A percentile compares a stretch with the other conserved stretches of the same genome.
Conservation (phyloP, 30 jellyfish, hydroid and myxozoan genomes). For the Thelohanellus kitauei region DNA sequence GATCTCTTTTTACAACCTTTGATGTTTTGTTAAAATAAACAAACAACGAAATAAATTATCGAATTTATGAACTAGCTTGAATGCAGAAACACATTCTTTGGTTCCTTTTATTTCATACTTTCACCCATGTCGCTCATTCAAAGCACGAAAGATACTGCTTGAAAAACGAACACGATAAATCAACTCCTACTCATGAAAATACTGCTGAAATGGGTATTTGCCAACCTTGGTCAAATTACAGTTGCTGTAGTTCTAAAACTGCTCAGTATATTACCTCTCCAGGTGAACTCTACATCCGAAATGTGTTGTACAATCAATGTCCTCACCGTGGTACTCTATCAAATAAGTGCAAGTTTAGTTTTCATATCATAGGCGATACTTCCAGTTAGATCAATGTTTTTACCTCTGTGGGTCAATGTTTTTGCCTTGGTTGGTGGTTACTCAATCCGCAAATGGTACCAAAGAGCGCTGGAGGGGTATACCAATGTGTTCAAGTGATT, state of each 20-base stretch:
- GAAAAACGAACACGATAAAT: no score
- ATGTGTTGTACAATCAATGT: conserved; percentile 47
- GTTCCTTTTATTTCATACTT: no score
- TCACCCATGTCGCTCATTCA: no score
- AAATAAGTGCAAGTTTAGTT: conserved; percentile 26
- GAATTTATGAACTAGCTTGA: no score
- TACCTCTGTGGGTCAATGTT: conserved; percentile 59
- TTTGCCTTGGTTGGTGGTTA: conserved; percentile 70
- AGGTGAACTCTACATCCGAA: conserved; percentile 22
- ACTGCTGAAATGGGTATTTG: no score
- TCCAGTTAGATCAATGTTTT: conserved; percentile 43
- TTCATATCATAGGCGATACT: no score
- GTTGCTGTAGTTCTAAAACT: conserved; percentile 51
- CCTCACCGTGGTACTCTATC: conserved; percentile 31
- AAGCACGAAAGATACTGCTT: no score
- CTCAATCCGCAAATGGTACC: conserved; percentile 14
- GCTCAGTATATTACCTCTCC: conserved; percentile 19
- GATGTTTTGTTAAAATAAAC: no score
- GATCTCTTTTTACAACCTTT: no score
- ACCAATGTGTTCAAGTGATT: conserved; percentile 44
- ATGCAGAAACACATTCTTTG: no score
- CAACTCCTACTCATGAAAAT: no score
- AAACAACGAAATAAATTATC: no score
- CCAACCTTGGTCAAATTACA: conserved; percentile 34
- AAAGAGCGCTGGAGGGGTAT: conserved; percentile 27